Evolutionary conservation across 2,888 invertebrate species (phyloP).

Genomic region (Neocrepidodera transversa): DNA sequence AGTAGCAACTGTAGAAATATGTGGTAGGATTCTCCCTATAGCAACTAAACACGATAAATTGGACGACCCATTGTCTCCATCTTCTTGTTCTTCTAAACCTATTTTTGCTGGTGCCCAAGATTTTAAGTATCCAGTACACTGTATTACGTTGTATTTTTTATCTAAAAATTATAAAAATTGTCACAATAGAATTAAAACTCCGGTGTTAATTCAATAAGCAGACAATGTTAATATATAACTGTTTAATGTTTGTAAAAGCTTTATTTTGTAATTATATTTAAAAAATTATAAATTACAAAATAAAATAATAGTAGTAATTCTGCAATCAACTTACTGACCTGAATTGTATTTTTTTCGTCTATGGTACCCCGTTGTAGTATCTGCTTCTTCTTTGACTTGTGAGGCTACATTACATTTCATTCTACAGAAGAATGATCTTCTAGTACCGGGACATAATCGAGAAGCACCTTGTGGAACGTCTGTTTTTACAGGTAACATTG

Average conservation of each 20-base stretch:
- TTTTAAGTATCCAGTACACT: constrained; percentile 92
- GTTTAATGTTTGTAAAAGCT: too few species aligned
- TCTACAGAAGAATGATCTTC: constrained; percentile 92
- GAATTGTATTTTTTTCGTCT: constrained; percentile 70
- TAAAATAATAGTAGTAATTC: too few species aligned
- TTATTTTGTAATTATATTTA: too few species aligned
- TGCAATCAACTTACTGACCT: too few species aligned
- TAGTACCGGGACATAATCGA: constrained; percentile 84
- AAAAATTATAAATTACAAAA: too few species aligned
- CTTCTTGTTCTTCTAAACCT: constrained; percentile 73
- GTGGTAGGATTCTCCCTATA: constrained; percentile 78
- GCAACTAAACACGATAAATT: constrained; percentile 89
- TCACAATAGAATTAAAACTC: neutral
- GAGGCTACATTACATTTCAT: constrained; percentile 80
- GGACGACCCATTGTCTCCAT: constrained; percentile 67
- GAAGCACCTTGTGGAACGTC: constrained; percentile 79
- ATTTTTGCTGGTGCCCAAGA: constrained; percentile 87
- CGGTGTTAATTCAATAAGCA: too few species aligned
- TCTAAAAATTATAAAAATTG: constrained; percentile 61
- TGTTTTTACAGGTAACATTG: constrained; percentile 89
- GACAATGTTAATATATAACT: too few species aligned
- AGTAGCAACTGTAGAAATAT: constrained; percentile 62
- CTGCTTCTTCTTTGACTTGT: constrained; percentile 78
- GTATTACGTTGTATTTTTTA: constrained; percentile 86
- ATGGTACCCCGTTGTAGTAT: constrained; percentile 67